A percentile compares a stretch with the other conserved stretches of the same genome.
Conservation (phyloP, 2,797 vertebrate species). For the Pangasius krempfi region DNA sequence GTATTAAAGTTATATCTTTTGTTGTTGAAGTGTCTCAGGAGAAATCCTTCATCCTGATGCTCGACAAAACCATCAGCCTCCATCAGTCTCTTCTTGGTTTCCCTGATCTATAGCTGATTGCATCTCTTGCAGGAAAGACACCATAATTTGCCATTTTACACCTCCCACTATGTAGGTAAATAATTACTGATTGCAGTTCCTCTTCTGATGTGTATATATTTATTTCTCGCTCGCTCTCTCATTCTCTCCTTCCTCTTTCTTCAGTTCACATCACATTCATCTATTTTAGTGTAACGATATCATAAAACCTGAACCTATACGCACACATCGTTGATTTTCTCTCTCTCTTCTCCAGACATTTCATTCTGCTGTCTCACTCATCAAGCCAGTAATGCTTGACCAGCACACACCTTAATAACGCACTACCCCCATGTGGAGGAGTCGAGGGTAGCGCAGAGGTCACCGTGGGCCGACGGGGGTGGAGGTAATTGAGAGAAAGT, state of each 20-base stretch:
- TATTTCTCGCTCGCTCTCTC: background rate
- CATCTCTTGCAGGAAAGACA: conserved; percentile 5
- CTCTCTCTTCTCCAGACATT: background rate
- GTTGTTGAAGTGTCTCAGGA: background rate
- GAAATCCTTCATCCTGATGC: background rate
- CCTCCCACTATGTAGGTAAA: background rate
- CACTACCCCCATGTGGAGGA: background rate
- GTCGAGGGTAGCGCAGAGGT: background rate
- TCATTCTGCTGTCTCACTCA: background rate
- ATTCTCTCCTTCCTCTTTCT: background rate
- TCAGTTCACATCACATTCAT: background rate
- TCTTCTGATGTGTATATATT: background rate
- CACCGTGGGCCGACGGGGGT: background rate
- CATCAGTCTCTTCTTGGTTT: background rate
- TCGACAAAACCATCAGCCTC: background rate
- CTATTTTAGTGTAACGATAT: background rate
- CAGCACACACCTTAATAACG: background rate
- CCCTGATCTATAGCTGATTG: background rate
- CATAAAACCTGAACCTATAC: background rate
- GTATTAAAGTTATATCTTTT: background rate
- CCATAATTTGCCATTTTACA: conserved; percentile 1
- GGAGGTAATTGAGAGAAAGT: conserved; percentile 12
- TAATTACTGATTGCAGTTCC: conserved; percentile 4
- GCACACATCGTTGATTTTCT: background rate
- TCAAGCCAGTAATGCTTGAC: background rate